Conservation (phyloP, 1,140 invertebrate species). For the Ips typographus region DNA sequence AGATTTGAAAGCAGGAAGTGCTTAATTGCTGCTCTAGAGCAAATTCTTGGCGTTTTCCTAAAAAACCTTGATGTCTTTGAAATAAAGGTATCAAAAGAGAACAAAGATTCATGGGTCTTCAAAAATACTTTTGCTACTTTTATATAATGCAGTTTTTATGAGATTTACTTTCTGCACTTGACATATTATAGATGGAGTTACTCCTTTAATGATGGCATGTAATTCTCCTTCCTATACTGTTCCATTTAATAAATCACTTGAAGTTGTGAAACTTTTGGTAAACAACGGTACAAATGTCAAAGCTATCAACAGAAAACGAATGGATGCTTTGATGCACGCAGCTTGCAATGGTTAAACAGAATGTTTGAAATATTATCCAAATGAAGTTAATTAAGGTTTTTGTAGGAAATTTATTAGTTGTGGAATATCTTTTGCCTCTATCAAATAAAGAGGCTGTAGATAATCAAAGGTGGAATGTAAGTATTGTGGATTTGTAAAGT, state of each 20-base stretch:
- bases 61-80: too few species aligned
- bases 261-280: conserved; percentile 40
- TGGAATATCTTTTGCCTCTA: conserved; percentile 50
- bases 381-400: background rate
- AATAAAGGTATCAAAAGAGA: too few species aligned
- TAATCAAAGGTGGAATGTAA: conserved; percentile 54
- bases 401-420: conserved; percentile 48
- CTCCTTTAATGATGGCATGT: conserved; percentile 45
- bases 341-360: conserved; percentile 44
- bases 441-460: conserved; percentile 52
- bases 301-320: conserved; percentile 51
- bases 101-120: background rate
- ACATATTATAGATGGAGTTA: conserved; percentile 39
- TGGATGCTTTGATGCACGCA: conserved; percentile 56
- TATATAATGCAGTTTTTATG: conserved; percentile 17
- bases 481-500: conserved; percentile 5
- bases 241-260: conserved; percentile 36
- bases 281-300: conserved; percentile 50
- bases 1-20: too few species aligned
- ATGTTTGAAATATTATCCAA: background rate
- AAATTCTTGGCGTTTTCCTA: too few species aligned
- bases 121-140: conserved; percentile 9
- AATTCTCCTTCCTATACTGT: conserved; percentile 39
- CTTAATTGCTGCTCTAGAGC: too few species aligned
- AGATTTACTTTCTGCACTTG: background rate